Base-by-base conservation (phyloP, 2,113 vertebrate species). In the Orycteropus afer region DNA sequence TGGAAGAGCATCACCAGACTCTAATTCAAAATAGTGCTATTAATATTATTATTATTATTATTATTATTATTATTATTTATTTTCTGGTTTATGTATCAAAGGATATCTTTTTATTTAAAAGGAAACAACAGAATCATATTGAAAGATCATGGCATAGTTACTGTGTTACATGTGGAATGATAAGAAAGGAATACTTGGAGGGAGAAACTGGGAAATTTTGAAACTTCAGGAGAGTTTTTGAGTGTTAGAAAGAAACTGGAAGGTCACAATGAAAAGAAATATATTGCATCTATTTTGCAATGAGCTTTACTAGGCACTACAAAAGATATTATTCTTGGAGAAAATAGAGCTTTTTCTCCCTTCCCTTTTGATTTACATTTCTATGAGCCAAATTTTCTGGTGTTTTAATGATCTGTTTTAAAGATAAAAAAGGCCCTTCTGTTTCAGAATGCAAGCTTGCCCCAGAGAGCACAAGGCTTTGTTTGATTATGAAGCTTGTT, bases 371-470 rank as follows among this genome's bases (percentile, higher is more conserved):
- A 97, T 98, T 98, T 97, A 96, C 97, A 96, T 96, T 98, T 98
- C 96, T 97, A 95, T 97, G 97, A 98, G 96, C 95, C 97, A 97
- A 98, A 98, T 96, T 96, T 86, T 96, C 97, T 90, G 96, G 96
- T 97, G 98, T 98, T 98, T 98, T 98, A 98, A 98, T 98, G 98
- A 98, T 94, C 98, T 97, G 97, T 98, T 98, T 98, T 96, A 97
- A 98, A 98, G 98, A 98, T 97, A 96, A 98, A 98, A 97, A 98
- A 97, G 97, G 94, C 94, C 98, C 98, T 98, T 98, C 97, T 90
- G 45, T 93, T 97, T 98, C 98, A 97, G 98, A 96, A 95, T 94
- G 90, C 97, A 97, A 98, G 96, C 97, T 97, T 97, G 97, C 98
- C 98, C 97, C 86, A 95, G 97, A 94, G 94, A 94, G 95, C 95